Evolutionary conservation across 2,797 vertebrate species (phyloP).

Genomic region (Potorous gilbertii): DNA sequence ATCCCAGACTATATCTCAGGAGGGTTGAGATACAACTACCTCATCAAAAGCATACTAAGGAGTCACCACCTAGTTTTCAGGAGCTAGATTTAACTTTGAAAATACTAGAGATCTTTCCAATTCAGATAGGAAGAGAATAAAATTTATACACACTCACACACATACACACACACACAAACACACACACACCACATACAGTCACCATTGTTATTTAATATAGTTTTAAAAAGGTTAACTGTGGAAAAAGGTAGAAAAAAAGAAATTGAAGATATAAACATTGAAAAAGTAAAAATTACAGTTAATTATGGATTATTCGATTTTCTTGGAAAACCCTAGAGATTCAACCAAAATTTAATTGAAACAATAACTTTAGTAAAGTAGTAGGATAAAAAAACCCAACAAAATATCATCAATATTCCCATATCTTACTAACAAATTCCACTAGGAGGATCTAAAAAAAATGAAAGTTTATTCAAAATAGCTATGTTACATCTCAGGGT

Average conservation of each 20-base stretch:
- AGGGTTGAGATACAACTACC: background rate
- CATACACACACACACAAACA: too few relatives aligned
- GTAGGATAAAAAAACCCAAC: background rate
- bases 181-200: background rate
- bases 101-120: background rate
- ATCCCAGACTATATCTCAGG: background rate
- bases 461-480: background rate
- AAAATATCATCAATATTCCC: background rate
- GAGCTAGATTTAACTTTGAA: background rate
- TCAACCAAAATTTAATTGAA: background rate
- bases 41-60: background rate
- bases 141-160: background rate
- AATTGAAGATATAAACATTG: background rate
- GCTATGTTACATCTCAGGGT: background rate
- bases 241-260: background rate
- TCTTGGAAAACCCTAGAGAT: background rate
- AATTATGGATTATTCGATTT: background rate
- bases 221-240: background rate
- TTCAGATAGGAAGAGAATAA: background rate
- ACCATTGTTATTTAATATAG: background rate
- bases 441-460: background rate
- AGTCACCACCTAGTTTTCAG: background rate
- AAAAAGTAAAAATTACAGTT: background rate
- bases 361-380: background rate
- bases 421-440: background rate